Conservation (phyloP, 2,797 vertebrate species). For the Gambelia wislizenii region DNA sequence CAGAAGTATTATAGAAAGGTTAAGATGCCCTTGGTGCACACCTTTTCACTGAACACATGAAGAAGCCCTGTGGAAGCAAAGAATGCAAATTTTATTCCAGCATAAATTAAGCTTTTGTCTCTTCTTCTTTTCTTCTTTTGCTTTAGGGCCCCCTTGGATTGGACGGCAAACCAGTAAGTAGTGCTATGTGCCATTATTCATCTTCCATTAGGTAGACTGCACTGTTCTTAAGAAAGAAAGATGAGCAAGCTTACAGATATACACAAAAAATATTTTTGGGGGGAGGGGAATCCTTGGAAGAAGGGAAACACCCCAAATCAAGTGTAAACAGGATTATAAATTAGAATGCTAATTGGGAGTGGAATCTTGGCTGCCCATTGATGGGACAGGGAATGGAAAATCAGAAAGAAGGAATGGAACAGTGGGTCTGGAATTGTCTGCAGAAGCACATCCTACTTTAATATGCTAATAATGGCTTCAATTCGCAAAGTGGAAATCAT, state of each 20-base stretch:
- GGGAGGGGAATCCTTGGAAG: too few relatives aligned
- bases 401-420: too few relatives aligned
- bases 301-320: too few relatives aligned
- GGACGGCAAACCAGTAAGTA: slow-evolving; percentile 96
- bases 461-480: neutral
- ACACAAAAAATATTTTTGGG: too few relatives aligned
- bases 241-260: too few relatives aligned
- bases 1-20: neutral
- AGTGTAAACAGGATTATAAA: too few relatives aligned
- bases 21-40: rapidly evolving
- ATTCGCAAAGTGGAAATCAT: neutral
- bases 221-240: neutral
- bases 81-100: neutral
- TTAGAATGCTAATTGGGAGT: too few relatives aligned
- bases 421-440: too few relatives aligned
- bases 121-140: neutral
- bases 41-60: slow-evolving; percentile 31
- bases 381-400: too few relatives aligned
- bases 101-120: slow-evolving; percentile 1
- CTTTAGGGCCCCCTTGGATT: slow-evolving; percentile 93
- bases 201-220: neutral
- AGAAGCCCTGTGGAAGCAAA: slow-evolving; percentile 24
- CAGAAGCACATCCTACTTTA: too few relatives aligned
- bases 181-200: neutral
- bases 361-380: too few relatives aligned